Base-by-base conservation (phyloP, 1,140 invertebrate species). In the Himalopsyche phryganea region DNA sequence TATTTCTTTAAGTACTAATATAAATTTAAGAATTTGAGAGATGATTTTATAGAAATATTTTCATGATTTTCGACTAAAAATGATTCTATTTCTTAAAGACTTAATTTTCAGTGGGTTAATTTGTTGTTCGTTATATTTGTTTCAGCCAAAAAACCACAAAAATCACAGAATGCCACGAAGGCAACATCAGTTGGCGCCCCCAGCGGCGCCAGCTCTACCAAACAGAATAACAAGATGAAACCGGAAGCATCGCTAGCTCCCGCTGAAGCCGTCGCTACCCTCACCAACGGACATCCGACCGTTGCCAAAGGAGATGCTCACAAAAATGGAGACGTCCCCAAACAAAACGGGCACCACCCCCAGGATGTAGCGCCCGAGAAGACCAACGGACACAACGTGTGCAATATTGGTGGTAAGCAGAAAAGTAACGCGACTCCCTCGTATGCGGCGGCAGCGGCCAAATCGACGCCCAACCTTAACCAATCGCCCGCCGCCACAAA, bases 361-460 rank as follows among this genome's bases (percentile, higher is more conserved):
- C 1, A 19, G 17, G 11, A 50, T 19, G 48, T n/a, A 32, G 46
- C 17, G n/a, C 19, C 15, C 7, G 19, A 45, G 41, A 44, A 28
- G 14, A 45, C 42, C 42, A 45, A 45, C 18, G 42, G 42, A 10
- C 42, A 45, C 18, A 15, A n/a, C 13, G 23, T 28, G 13, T 14
- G 13, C 33, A 13, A 28, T 32, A 46, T 13, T 45, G 45, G 45
- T 10, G 55, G 50, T 50, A 55, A 59, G 38, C 46, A 50, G 20
- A 56, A 38, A 23, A 42, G 46, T 55, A 28, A 33, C 45, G 20
- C 49, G 13, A 58, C 55, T 6, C 41, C 61, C 5, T 63, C 61
- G 0, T 63, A 63, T 23, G 61, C 61, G 20, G 61, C 61, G 28
- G 61, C 57, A 5, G 61, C 49, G 19, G 61, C 61, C 41, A 63